Evolutionary conservation across 2,113 vertebrate species (phyloP).

Genomic region (Tetrao urogallus): DNA sequence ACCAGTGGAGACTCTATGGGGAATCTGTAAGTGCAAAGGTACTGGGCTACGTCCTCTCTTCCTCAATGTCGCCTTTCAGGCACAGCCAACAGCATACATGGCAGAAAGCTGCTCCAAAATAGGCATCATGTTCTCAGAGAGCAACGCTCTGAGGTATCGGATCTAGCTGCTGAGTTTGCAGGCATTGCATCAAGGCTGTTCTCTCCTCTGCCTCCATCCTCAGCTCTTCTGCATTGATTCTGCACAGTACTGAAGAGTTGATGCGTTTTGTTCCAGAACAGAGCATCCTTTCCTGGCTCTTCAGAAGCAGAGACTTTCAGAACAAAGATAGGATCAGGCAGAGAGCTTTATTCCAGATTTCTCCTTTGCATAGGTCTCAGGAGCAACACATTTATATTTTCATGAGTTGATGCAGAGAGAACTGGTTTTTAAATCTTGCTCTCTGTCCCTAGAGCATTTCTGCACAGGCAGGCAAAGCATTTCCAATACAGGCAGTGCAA

Average conservation of each 20-base stretch:
- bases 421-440: not conserved
- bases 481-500: not conserved
- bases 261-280: not conserved
- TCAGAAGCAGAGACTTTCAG: not conserved
- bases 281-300: not conserved
- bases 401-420: not conserved
- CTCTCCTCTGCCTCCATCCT: not conserved
- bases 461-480: not conserved
- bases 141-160: fast-evolving
- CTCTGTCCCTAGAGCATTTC: not conserved
- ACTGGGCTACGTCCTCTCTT: not conserved
- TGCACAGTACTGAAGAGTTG: not conserved
- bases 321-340: not conserved
- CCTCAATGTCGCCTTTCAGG: not conserved
- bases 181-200: constrained; percentile 9
- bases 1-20: not conserved
- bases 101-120: not conserved
- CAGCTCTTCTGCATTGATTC: not conserved
- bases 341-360: not conserved
- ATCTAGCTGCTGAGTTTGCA: not conserved
- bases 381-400: not conserved
- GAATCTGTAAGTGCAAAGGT: not conserved
- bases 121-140: not conserved
- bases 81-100: fast-evolving
- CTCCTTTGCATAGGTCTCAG: not conserved